phyloP scores from a whole-genome alignment of 2,113 vertebrate species.

The Noturus placidus region DNA sequence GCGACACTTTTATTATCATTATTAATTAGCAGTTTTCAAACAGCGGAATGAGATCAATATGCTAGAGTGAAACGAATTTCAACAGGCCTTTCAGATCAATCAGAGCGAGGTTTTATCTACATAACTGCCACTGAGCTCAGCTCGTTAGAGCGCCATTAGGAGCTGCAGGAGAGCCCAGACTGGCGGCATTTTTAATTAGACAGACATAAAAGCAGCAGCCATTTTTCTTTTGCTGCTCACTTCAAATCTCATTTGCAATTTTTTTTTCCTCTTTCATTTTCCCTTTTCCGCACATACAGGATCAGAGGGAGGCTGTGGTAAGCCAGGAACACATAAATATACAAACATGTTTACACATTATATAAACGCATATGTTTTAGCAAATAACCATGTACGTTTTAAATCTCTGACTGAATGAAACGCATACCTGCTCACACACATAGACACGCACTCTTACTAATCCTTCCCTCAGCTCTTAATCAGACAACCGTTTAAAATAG shows the following conservation, averaged over 20 bases:
- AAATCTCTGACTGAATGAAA: conserved; percentile 48
- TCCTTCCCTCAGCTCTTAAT: conserved; percentile 70
- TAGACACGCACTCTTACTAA: conserved; percentile 32
- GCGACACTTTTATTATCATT: conserved; percentile 99
- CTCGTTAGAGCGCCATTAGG: conserved; percentile 94
- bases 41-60: conserved; percentile 95
- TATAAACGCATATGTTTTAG: conserved; percentile 30
- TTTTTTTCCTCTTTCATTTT: conserved; percentile 46
- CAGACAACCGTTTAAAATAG: conserved; percentile 75
- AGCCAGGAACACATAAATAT: conserved; percentile 36
- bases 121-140: conserved; percentile 93
- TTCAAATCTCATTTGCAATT: conserved; percentile 83
- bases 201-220: conserved; percentile 82
- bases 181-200: conserved; percentile 92
- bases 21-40: conserved; percentile 98
- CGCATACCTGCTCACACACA: conserved; percentile 25
- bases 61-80: conserved; percentile 97
- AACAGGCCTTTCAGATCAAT: conserved; percentile 97
- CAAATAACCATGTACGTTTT: conserved; percentile 24
- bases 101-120: conserved; percentile 95
- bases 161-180: conserved; percentile 80
- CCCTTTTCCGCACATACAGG: conserved; percentile 20
- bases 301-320: background rate
- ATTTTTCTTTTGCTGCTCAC: conserved; percentile 86
- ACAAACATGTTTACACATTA: conserved; percentile 16